Base-by-base conservation (phyloP, 2,797 vertebrate genomes). In the Xenentodon cancila region DNA sequence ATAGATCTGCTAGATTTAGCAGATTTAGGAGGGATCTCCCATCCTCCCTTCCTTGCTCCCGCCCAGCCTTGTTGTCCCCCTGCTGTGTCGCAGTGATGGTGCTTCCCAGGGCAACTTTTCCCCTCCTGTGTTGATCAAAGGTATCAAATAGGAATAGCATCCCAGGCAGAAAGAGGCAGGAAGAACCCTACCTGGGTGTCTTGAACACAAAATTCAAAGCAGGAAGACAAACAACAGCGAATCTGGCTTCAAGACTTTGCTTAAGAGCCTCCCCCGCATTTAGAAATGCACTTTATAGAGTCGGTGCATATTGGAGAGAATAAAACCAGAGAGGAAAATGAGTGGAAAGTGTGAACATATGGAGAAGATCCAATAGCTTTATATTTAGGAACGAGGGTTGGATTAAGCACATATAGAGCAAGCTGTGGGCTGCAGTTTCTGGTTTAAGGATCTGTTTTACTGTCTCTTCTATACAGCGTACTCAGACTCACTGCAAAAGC, bases 81-180 rank as follows among this genome's bases (percentile, higher is more conserved):
- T 12, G 73, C 87, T 84, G 84, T 19, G 86, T 71, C 20, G 37
- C 75, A 86, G 73, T 56, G 81, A 83, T 67, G 68, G 71, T 32
- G 43, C 77, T 53, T 80, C 86, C 78, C 77, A 62, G 64, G 73
- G 84, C 73, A 74, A 61, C 57, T 63, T 72, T 67, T 43, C 56
- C 71, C 84, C 84, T 86, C 56, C 79, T 43, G 71, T 61, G 68
- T 32, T 88, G 90, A 91, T 92, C 89, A 91, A 90, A 91, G 88
- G 70, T 67, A 73, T 55, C 50, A 53, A 16, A 65, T 57, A 3
- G 59, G 63, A 73, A 73, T 16, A 13, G 58, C 9, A 59, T 81
- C 82, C 77, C 84, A 82, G 73, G 64, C 54, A 16, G 59, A 55
- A 49, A 64, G 59, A 65, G 71, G 64, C 46, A 45, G 68, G 71